These are phyloP conservation scores for Gallinago jamesoni DNA, from an alignment of 2,113 vertebrate genomes.

Conservation along the genomic window DNA sequence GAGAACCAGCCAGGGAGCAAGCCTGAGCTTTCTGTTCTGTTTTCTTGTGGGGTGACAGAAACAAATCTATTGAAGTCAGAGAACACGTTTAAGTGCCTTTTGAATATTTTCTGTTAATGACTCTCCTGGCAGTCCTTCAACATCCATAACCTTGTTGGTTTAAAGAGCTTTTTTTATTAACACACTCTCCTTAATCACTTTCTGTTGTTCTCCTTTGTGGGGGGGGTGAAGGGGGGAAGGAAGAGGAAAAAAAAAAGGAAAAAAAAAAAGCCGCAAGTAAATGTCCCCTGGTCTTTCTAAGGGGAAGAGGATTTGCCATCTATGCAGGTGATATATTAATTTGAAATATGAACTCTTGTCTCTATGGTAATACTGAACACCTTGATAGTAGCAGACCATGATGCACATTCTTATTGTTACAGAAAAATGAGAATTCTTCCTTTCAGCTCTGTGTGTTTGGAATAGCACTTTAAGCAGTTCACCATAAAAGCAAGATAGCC, in stretches of 20 bases:
- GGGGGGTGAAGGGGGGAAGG: rapidly evolving
- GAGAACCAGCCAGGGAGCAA: not conserved
- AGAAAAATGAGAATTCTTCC: not conserved
- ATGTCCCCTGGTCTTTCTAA: not conserved
- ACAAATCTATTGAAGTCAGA: slow-evolving; percentile 46
- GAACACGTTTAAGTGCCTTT: slow-evolving; percentile 39
- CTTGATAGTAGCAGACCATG: not conserved
- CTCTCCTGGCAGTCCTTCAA: slow-evolving; percentile 55
- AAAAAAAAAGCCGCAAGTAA: not conserved
- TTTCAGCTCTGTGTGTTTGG: slow-evolving; percentile 21
- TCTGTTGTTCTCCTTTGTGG: not conserved
- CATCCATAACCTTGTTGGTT: slow-evolving; percentile 57
- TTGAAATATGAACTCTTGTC: not conserved
- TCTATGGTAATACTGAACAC: not conserved
- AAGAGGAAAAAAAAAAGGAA: no score
- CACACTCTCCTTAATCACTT: slow-evolving; percentile 40
- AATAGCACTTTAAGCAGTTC: slow-evolving; percentile 31
- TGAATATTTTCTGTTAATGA: slow-evolving; percentile 58
- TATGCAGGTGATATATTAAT: not conserved
- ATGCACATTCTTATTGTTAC: not conserved
- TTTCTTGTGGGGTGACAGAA: slow-evolving; percentile 37
- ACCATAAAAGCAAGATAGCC: not conserved
- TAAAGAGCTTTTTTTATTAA: slow-evolving; percentile 49
- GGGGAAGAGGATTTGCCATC: not conserved
- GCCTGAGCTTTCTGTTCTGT: not conserved